phyloP scores from a whole-genome alignment of 2,888 invertebrate species.

The Nymphalis polychloros region DNA sequence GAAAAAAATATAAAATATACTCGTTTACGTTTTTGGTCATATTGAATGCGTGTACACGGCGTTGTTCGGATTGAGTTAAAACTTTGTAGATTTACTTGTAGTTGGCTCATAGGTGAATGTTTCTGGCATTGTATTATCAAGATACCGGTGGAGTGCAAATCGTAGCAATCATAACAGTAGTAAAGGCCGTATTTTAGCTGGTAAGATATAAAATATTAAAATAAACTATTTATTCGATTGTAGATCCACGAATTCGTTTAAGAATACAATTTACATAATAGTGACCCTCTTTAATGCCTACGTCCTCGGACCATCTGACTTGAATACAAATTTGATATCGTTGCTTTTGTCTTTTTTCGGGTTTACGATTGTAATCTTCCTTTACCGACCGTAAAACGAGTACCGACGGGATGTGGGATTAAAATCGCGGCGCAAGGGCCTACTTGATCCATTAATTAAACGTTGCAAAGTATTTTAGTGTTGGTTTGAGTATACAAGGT shows the following conservation, averaged over 20 bases:
- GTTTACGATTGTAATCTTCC: constrained; percentile 71
- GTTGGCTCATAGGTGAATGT: too few relatives aligned
- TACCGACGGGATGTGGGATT: constrained; percentile 29
- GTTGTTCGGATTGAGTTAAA: too few relatives aligned
- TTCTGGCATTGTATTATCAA: too few relatives aligned
- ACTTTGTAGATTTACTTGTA: too few relatives aligned
- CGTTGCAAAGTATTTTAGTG: constrained; percentile 32
- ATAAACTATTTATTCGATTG: constrained; percentile 5
- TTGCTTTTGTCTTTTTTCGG: constrained; percentile 60
- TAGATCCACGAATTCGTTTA: constrained; percentile 20
- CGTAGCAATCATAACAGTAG: too few relatives aligned
- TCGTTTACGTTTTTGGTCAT: too few relatives aligned
- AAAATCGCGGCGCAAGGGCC: constrained; percentile 34
- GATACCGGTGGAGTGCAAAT: too few relatives aligned
- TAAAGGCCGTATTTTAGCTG: too few relatives aligned
- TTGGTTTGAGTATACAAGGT: constrained; percentile 17
- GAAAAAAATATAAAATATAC: too few relatives aligned
- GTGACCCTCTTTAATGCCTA: constrained; percentile 41
- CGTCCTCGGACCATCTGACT: constrained; percentile 46
- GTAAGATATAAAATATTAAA: constrained; percentile 5
- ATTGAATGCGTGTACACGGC: too few relatives aligned
- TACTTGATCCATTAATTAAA: constrained; percentile 59
- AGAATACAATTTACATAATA: constrained; percentile 32
- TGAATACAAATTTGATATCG: constrained; percentile 60
- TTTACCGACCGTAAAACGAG: constrained; percentile 62